Base-by-base conservation (phyloP, 2,888 invertebrate species). In the Andrena hattorfiana region DNA sequence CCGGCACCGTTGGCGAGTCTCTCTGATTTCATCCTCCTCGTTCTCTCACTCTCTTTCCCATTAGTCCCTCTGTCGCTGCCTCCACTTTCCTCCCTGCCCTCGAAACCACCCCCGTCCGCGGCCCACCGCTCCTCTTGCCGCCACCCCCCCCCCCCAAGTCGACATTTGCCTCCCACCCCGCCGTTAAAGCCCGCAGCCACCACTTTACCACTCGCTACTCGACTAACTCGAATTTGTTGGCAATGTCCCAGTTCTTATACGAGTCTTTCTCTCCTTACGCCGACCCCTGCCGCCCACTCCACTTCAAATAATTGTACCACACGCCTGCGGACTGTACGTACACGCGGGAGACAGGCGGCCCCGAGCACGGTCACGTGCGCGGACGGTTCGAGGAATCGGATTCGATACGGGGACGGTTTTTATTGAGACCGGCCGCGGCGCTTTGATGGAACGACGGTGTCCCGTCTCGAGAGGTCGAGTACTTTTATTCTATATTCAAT, bases 231-330 rank as follows among this genome's bases (percentile, higher is more conserved):
- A 92, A 92, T 92, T 92, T 90, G 90, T 91, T 91, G 92, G 90
- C 91, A 88, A 91, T 92, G 92, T 92, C 92, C 92, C 90, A 92
- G 92, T 92, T 92, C 91, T 88, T 87, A 85, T 86, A 77, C 81
- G 67, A 73, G 71, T 89, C 90, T 90, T 87, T 85, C 89, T 87
- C 91, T 90, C 91, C 87, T 90, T 88, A 89, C 90, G 87, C 87
- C 86, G 42, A 63, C 63, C 72, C 49, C 59, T 48, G 30, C 60
- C 16, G 16, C 63, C 10, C 23, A 10, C 23, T 49, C 16, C 59
- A 54, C 81, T 69, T 77, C 77, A 62, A 83, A 83, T 83, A 83
- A 77, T 83, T 71, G 72, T 64, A 76, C 68, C 59, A 76, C 76
- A 63, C 49, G 56, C 26, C 23, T 42, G 23, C 23, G 63, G 42